Percentiles rank a stretch among this genome's conserved stretches.
Conservation (phyloP, 1,140 invertebrate genomes). For the Nixonia krombeini region DNA sequence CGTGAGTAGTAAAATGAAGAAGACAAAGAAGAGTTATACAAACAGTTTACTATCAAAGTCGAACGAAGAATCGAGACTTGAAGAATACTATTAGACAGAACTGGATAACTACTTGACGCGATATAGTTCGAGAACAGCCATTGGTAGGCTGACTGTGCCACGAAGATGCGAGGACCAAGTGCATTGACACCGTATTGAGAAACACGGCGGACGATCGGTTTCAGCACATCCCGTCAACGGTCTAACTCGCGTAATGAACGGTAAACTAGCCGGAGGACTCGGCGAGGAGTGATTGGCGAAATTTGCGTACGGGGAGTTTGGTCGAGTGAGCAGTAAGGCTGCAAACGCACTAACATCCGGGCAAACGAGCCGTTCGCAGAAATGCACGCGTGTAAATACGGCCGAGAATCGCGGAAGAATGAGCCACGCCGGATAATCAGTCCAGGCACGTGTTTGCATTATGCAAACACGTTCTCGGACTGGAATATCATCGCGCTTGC, state of each 20-base stretch:
- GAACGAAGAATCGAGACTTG: too few relatives aligned
- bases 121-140: too few relatives aligned
- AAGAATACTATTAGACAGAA: too few relatives aligned
- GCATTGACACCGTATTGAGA: too few relatives aligned
- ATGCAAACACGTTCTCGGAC: neutral
- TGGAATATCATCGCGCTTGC: neutral
- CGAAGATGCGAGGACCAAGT: too few relatives aligned
- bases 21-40: too few relatives aligned
- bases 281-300: conserved; percentile 18
- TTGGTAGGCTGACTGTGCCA: too few relatives aligned
- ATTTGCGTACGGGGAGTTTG: conserved; percentile 8
- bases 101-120: too few relatives aligned
- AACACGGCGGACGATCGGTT: too few relatives aligned
- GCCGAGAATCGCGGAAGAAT: conserved; percentile 10
- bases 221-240: too few relatives aligned
- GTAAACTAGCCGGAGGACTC: conserved; percentile 24
- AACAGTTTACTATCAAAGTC: too few relatives aligned
- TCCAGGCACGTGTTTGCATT: neutral
- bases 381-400: conserved; percentile 21
- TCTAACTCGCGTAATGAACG: conserved; percentile 48
- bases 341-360: conserved; percentile 51
- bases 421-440: conserved; percentile 12
- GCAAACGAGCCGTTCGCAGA: conserved; percentile 34
- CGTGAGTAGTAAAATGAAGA: too few relatives aligned
- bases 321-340: conserved; percentile 16